Percentiles rank a stretch among this genome's conserved stretches.
Evolutionary conservation across 2,888 invertebrate species (phyloP).

Genomic region (Malachius bipustulatus): DNA sequence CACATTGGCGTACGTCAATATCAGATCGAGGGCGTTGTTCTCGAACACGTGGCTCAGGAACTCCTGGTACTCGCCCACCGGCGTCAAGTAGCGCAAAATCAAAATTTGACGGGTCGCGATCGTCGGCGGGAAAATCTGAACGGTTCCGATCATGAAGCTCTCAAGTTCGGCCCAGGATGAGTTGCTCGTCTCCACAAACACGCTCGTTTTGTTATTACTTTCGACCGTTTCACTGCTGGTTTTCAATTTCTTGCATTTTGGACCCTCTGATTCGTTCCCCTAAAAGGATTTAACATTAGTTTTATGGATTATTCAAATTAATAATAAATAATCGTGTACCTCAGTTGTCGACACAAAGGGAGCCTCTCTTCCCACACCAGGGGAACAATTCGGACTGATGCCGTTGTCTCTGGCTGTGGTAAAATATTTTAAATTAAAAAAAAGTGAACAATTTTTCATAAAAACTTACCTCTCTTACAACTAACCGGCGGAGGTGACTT

Average conservation of each 20-base stretch:
- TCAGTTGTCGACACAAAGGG: no score
- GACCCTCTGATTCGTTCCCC: slow-evolving; percentile 18
- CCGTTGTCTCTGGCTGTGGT: slow-evolving; percentile 24
- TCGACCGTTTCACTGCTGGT: slow-evolving; percentile 16
- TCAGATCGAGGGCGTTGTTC: slow-evolving; percentile 78
- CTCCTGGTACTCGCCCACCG: slow-evolving; percentile 97
- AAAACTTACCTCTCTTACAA: slow-evolving; percentile 20
- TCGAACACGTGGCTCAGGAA: slow-evolving; percentile 89
- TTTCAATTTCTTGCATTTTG: slow-evolving; percentile 23
- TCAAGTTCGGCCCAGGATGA: slow-evolving; percentile 89
- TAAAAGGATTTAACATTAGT: slow-evolving; percentile 10
- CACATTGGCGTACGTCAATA: slow-evolving; percentile 83
- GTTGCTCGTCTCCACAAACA: slow-evolving; percentile 54
- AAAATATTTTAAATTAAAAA: slow-evolving; percentile 4
- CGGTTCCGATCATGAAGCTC: slow-evolving; percentile 76
- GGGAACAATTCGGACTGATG: slow-evolving; percentile 14
- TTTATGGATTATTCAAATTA: no score
- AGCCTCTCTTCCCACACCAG: no score
- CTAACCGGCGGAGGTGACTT: slow-evolving; percentile 16
- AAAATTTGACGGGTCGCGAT: slow-evolving; percentile 83
- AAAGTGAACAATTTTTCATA: slow-evolving; percentile 3
- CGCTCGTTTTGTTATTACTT: slow-evolving; percentile 13
- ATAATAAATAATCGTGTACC: no score
- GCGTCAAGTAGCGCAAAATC: slow-evolving; percentile 86
- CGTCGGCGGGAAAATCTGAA: slow-evolving; percentile 82